Evolutionary conservation across 2,888 invertebrate species (phyloP), one percentile per base, ranked within the genome.

Genomic region (Candidula unifasciata): DNA sequence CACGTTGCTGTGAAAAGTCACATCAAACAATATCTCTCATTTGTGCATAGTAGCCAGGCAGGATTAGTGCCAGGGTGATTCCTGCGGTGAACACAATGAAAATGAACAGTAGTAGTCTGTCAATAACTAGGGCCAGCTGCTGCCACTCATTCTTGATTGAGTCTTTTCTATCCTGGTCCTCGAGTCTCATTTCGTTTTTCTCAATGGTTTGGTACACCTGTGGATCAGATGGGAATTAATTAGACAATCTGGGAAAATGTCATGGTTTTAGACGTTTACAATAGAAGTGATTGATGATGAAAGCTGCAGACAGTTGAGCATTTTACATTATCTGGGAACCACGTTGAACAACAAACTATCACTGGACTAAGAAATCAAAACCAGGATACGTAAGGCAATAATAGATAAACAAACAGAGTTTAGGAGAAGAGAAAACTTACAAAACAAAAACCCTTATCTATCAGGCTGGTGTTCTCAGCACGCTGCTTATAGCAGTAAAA

Each of bases 61-160:
- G 33, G n/a, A 85, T 82, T 33, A 85, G 79, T 18, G 82, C 85
- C 13, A 82, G 60, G 0, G 60, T 85, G 60, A 82, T 82, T 52
- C 71, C 76, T 6, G 77, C 71, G n/a, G 85, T 82, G 77, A 85
- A 74, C 54, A 82, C 68, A 27, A 85, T 44, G 86, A 93, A 93
- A 33, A 90, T 82, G 91, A 91, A 91, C 86, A 93, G 92, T 86
- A 93, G 88, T 57, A 92, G 87, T 27, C 92, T 87, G 82, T 93
- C 93, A 8, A 92, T 88, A 24, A 93, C 91, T 30, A 91, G 87
- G 0, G 93, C 93, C 60, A 93, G 91, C 85, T 92, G 91, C 83
- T 92, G 92, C 93, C 93, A 93, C 83, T 93, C 93, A 73, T 91
- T 91, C 66, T 90, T 88, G 27, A 93, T 87, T 27, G 91, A 91